Conservation (phyloP, 1,140 invertebrate genomes). For the Drosophila watanabei region DNA sequence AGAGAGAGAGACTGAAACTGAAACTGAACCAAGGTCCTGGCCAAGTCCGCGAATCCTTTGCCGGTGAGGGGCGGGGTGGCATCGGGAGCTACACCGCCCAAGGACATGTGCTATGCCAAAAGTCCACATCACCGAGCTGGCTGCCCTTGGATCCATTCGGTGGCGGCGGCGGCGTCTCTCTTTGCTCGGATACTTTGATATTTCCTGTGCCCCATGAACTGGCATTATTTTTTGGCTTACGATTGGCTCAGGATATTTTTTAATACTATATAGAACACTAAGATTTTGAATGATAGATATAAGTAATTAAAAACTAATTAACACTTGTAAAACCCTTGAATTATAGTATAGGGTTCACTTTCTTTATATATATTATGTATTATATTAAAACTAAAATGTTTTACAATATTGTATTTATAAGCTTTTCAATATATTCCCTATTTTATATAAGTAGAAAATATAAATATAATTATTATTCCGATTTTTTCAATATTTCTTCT, state of each 20-base stretch:
- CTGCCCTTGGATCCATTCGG: constrained; percentile 46
- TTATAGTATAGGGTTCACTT: not conserved
- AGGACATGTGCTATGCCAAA: constrained; percentile 61
- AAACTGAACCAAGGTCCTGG: constrained; percentile 37
- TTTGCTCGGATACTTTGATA: constrained; percentile 19
- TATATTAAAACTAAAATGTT: too few species aligned
- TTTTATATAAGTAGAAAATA: not conserved
- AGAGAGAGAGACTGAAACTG: constrained; percentile 14
- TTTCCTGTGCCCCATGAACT: constrained; percentile 37
- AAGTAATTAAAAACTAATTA: not conserved
- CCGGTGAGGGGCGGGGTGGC: not conserved
- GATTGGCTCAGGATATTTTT: not conserved
- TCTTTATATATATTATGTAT: too few species aligned
- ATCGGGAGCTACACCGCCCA: constrained; percentile 34
- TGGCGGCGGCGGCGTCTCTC: not conserved
- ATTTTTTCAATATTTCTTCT: not conserved
- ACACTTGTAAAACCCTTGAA: not conserved
- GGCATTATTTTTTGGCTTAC: not conserved
- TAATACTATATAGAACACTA: not conserved
- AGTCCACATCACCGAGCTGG: constrained; percentile 36
- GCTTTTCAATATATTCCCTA: not conserved
- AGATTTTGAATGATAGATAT: not conserved
- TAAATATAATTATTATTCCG: not conserved
- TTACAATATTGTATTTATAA: not conserved
- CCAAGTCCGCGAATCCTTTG: constrained; percentile 49